phyloP scores from a whole-genome alignment of 2,797 vertebrate genomes.

The Thripadectes ignobilis region DNA sequence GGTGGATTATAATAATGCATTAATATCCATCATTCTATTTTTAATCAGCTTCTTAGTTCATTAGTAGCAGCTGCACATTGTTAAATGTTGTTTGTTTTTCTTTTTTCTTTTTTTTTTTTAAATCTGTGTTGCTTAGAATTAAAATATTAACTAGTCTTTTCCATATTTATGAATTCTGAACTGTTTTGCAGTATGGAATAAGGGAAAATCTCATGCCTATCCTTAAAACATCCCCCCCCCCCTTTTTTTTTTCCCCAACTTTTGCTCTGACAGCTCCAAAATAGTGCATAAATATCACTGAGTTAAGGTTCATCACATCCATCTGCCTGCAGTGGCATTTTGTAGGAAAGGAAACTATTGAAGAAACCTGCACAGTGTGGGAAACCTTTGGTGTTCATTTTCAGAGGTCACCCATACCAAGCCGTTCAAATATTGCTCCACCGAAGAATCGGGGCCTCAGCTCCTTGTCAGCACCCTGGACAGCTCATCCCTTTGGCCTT shows the following conservation, averaged over 20 bases:
- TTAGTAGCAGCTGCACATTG: constrained; percentile 51
- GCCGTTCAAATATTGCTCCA: fast-evolving
- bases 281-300: neutral
- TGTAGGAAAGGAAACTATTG: neutral
- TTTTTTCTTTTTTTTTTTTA: neutral
- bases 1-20: constrained; percentile 45
- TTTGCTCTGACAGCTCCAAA: neutral
- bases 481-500: fast-evolving
- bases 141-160: constrained; percentile 31
- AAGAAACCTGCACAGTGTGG: neutral
- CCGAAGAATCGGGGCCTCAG: fast-evolving
- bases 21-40: constrained; percentile 46
- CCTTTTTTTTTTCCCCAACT: neutral
- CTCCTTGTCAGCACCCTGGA: neutral
- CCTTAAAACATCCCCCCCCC: neutral
- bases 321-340: neutral
- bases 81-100: constrained; percentile 1
- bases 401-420: fast-evolving
- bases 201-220: neutral
- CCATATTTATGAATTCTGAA: neutral
- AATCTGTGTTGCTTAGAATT: constrained; percentile 38
- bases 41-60: constrained; percentile 37
- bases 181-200: neutral
- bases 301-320: neutral
- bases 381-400: neutral